A percentile compares a stretch with the other conserved stretches of the same genome.
Evolutionary conservation across 2,113 vertebrate genomes (phyloP).

Genomic region (Pteronura brasiliensis): DNA sequence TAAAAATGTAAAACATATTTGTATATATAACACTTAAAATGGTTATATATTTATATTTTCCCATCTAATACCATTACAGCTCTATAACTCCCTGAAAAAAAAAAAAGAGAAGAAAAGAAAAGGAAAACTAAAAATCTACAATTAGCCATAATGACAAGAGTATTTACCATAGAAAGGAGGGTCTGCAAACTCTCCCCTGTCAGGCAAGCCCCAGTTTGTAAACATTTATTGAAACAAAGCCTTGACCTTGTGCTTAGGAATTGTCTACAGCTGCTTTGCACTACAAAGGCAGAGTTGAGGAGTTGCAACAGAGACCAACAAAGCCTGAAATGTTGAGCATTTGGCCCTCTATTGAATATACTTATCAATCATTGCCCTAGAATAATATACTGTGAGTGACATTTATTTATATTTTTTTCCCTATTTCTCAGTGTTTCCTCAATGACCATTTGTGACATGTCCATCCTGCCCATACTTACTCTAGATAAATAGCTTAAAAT

Average conservation of each 20-base stretch:
- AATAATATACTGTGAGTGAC: not conserved
- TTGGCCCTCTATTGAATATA: not conserved
- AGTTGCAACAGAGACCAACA: not conserved
- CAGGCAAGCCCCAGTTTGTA: not conserved
- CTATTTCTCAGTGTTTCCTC: not conserved
- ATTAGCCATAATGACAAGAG: not conserved
- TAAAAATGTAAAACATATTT: not conserved
- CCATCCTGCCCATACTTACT: not conserved
- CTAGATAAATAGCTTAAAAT: not conserved
- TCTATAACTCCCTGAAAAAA: not conserved
- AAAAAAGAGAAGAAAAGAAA: not conserved
- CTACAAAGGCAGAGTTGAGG: not conserved
- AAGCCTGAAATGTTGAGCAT: not conserved
- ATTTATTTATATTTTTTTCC: not conserved
- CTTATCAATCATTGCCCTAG: not conserved
- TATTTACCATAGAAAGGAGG: not conserved
- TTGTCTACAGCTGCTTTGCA: not conserved
- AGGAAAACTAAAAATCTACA: not conserved
- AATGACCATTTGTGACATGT: not conserved
- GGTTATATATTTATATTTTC: not conserved
- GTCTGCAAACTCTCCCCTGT: not conserved
- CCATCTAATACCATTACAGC: not conserved
- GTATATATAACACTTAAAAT: not conserved
- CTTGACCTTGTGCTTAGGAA: not conserved
- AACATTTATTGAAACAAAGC: not conserved